Evolutionary conservation across 2,888 invertebrate genomes (phyloP).

Genomic region (Ophion ventricosus): DNA sequence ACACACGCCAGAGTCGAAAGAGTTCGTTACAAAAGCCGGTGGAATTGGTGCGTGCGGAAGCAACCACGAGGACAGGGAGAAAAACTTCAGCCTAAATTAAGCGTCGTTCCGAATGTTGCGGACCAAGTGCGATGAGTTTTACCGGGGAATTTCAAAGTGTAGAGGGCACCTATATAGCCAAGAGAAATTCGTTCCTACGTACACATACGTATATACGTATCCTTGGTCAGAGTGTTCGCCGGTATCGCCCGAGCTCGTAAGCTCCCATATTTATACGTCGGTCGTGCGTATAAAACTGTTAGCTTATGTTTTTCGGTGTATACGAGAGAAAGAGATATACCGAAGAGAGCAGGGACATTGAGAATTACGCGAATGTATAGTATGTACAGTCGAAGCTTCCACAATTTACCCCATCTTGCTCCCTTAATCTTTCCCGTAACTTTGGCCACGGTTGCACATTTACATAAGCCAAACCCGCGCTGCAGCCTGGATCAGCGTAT

Average conservation of each 20-base stretch:
- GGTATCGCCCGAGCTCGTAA: constrained; percentile 77
- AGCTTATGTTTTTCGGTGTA: constrained; percentile 78
- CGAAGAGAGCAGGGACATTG: constrained; percentile 38
- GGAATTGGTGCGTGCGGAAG: constrained; percentile 59
- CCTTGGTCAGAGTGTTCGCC: constrained; percentile 39
- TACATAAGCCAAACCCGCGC: constrained; percentile 5
- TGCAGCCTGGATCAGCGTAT: neutral
- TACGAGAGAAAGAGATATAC: constrained; percentile 64
- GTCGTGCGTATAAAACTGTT: constrained; percentile 80
- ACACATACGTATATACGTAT: constrained; percentile 10
- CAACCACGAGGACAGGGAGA: constrained; percentile 13
- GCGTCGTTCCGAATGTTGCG: constrained; percentile 2
- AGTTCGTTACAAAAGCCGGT: constrained; percentile 49
- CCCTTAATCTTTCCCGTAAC: constrained; percentile 6
- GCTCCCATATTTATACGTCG: constrained; percentile 80
- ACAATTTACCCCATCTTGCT: constrained; percentile 24
- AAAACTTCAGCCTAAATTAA: constrained; percentile 60
- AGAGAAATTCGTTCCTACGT: constrained; percentile 16
- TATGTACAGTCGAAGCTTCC: constrained; percentile 29
- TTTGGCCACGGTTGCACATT: constrained; percentile 8
- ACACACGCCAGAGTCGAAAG: constrained; percentile 5
- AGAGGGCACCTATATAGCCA: constrained; percentile 39
- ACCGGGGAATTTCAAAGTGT: constrained; percentile 1
- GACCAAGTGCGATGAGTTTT: constrained; percentile 25
- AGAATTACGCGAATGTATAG: constrained; percentile 33